Percentiles rank a stretch among this genome's conserved stretches.
Conservation (phyloP, 2,113 vertebrate species). For the Melanotaenia duboulayi region DNA sequence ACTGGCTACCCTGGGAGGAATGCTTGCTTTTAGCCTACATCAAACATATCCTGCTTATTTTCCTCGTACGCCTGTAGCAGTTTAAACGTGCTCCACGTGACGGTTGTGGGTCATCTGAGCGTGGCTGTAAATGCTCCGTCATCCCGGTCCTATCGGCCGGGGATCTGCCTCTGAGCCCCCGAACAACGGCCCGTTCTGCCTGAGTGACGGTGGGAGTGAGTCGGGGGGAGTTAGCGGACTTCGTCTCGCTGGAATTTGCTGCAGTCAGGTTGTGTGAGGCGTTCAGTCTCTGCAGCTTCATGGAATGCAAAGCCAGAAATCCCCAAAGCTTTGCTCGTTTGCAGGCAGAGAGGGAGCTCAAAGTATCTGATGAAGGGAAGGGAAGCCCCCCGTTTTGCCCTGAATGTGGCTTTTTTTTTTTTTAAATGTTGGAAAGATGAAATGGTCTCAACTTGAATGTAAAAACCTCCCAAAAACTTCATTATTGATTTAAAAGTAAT, state of each 20-base stretch:
- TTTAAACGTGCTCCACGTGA: too few species aligned
- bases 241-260: slow-evolving; percentile 82
- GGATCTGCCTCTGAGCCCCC: background rate
- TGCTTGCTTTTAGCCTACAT: slow-evolving; percentile 37
- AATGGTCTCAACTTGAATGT: too few species aligned
- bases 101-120: background rate
- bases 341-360: slow-evolving; percentile 63
- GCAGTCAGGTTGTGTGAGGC: slow-evolving; percentile 81
- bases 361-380: slow-evolving; percentile 71
- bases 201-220: slow-evolving; percentile 58
- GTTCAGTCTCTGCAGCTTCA: slow-evolving; percentile 76
- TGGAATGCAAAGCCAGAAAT: slow-evolving; percentile 86
- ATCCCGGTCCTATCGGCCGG: background rate
- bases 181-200: slow-evolving; percentile 31
- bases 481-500: too few species aligned
- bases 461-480: too few species aligned
- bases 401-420: too few species aligned
- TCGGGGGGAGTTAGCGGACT: slow-evolving; percentile 62
- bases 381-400: slow-evolving; percentile 28
- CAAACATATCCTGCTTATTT: slow-evolving; percentile 8
- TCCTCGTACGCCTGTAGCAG: background rate
- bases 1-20: slow-evolving; percentile 50
- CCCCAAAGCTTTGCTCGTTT: slow-evolving; percentile 82
- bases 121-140: background rate
- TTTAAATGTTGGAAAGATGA: too few species aligned